Conservation (phyloP, 2,797 vertebrate species). For the Periophthalmus magnuspinnatus region DNA sequence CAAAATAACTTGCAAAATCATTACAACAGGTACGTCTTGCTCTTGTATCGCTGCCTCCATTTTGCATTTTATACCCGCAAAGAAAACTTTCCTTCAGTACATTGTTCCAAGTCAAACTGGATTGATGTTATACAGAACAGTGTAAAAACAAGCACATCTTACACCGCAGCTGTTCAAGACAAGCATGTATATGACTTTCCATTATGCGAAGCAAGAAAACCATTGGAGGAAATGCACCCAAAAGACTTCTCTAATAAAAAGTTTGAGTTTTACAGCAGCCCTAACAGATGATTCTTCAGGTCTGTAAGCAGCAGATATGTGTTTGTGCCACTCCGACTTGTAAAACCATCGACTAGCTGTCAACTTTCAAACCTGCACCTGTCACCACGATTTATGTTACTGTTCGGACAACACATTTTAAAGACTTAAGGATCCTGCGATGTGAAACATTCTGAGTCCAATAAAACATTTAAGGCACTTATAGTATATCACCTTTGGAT, state of each 20-base stretch:
- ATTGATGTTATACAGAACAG: constrained; percentile 40
- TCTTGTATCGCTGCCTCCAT: background rate
- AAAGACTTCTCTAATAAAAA: constrained; percentile 29
- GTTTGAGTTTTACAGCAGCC: constrained; percentile 37
- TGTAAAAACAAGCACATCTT: constrained; percentile 53
- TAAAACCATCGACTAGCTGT: constrained; percentile 38
- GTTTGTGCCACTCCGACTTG: constrained; percentile 27
- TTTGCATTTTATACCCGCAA: background rate
- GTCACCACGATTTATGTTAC: constrained; percentile 45
- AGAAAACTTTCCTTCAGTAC: background rate
- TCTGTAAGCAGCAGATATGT: constrained; percentile 37
- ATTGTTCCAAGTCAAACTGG: constrained; percentile 9
- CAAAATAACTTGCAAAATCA: background rate
- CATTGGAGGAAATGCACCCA: constrained; percentile 18
- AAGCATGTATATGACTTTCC: constrained; percentile 26
- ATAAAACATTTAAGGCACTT: constrained; percentile 19
- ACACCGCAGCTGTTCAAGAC: constrained; percentile 18
- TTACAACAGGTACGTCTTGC: no score
- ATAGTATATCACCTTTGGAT: constrained; percentile 25
- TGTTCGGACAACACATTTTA: constrained; percentile 45
- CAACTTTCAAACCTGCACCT: constrained; percentile 20
- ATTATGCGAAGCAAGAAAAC: constrained; percentile 29
- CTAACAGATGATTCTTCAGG: constrained; percentile 19
- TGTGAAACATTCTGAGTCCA: no score
- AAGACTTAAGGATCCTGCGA: constrained; percentile 31